Conservation (phyloP, 2,797 vertebrate species). For the Sebastes glaucus region DNA sequence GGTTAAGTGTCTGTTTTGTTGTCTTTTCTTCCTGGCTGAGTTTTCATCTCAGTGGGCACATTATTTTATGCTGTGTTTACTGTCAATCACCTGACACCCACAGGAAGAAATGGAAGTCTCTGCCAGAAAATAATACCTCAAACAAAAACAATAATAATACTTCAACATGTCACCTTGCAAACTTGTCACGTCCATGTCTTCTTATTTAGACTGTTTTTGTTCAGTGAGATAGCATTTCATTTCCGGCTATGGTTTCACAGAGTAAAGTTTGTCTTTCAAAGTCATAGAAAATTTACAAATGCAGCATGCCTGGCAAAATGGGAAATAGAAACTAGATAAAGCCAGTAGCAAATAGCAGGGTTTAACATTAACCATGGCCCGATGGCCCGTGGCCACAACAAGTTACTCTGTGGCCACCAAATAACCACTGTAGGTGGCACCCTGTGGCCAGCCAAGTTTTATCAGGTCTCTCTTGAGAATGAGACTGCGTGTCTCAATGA, state of each 20-base stretch:
- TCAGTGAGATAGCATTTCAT: conserved; percentile 43
- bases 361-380: neutral
- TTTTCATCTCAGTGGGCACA: conserved; percentile 60
- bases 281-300: conserved; percentile 22
- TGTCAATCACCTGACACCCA: conserved; percentile 72
- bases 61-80: conserved; percentile 59
- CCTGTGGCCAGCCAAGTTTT: no score
- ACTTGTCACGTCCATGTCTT: conserved; percentile 60
- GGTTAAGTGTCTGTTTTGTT: conserved; percentile 29
- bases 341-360: neutral
- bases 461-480: no score
- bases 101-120: conserved; percentile 50
- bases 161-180: conserved; percentile 59
- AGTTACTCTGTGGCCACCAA: no score
- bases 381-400: no score
- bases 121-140: conserved; percentile 70
- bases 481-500: no score
- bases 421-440: no score
- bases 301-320: conserved; percentile 9
- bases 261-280: conserved; percentile 37
- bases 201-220: conserved; percentile 42
- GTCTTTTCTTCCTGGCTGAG: conserved; percentile 38
- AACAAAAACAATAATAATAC: conserved; percentile 67
- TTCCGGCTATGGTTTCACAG: conserved; percentile 37
- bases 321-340: conserved; percentile 25